Conservation (phyloP, 2,797 vertebrate species). For the Avahi laniger region DNA sequence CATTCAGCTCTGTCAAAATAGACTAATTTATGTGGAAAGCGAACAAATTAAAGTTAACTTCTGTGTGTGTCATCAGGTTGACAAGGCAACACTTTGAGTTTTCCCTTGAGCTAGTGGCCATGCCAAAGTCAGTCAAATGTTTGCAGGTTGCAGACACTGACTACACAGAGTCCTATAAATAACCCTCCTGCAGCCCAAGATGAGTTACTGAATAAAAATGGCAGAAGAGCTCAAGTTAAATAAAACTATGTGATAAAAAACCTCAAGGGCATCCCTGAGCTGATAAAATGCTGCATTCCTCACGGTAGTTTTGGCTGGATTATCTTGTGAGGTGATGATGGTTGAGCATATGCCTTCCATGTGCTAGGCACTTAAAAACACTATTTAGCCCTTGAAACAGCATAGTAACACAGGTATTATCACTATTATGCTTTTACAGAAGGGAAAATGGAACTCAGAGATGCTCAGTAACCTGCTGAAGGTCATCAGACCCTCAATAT, state of each 20-base stretch:
- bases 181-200: not conserved
- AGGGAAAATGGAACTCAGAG: not conserved
- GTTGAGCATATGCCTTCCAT: not conserved
- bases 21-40: not conserved
- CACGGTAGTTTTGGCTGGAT: not conserved
- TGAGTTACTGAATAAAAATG: not conserved
- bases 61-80: not conserved
- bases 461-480: not conserved
- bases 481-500: not conserved
- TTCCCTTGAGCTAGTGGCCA: not conserved
- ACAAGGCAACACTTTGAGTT: conserved; percentile 23
- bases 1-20: conserved; percentile 48
- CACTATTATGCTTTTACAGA: not conserved
- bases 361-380: not conserved
- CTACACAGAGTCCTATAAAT: not conserved
- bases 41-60: conserved; percentile 39
- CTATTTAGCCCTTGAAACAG: not conserved
- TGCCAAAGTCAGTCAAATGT: not conserved
- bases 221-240: not conserved
- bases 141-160: rapidly evolving
- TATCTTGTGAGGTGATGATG: not conserved
- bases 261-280: not conserved
- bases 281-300: not conserved
- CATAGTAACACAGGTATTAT: not conserved
- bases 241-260: not conserved